Base-by-base conservation (phyloP, 2,888 invertebrate genomes). In the Venustoraphidia nigricollis region DNA sequence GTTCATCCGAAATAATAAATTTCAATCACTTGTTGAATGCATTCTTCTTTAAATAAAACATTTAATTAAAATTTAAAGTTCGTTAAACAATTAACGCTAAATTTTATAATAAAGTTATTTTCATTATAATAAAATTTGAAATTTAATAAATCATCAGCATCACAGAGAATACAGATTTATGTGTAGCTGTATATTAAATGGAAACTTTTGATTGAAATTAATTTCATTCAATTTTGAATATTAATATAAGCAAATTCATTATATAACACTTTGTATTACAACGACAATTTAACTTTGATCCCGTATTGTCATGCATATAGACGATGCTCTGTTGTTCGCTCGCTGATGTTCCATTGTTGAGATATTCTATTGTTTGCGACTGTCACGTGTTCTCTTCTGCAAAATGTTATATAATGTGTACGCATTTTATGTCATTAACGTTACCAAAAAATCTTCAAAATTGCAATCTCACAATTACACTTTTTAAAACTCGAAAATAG, bases 191-290 rank as follows among this genome's bases (percentile, higher is more conserved):
- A n/a, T 38, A 38, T 38, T 13, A 13, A 40, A 9, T 40, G 40
- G 17, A 11, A 40, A 40, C 40, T 14, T 34, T 44, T 45, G 38
- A 45, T 45, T 14, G 27, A 27, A 27, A 27, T 27, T 27, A 45
- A 36, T 37, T 45, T 45, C 38, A 36, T 45, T n/a, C 10, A 36
- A 37, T 36, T 37, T 38, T 43, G 43, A 47, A 47, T 47, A 47
- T 47, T 47, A 47, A 47, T 47, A 47, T 47, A 47, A 47, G 47
- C 39, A 47, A 47, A 47, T 47, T 47, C 42, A 47, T 47, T 27
- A 27, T 27, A 27, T 27, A 27, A 27, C 40, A 13, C 13, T 17
- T 17, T 14, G 40, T 40, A n/a, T 11, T n/a, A 42, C 42, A 34
- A 42, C 34, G 27, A 41, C 17, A 11, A 17, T 42, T 17, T n/a